phyloP scores from a whole-genome alignment of 2,113 vertebrate genomes.

The Scomber scombrus region DNA sequence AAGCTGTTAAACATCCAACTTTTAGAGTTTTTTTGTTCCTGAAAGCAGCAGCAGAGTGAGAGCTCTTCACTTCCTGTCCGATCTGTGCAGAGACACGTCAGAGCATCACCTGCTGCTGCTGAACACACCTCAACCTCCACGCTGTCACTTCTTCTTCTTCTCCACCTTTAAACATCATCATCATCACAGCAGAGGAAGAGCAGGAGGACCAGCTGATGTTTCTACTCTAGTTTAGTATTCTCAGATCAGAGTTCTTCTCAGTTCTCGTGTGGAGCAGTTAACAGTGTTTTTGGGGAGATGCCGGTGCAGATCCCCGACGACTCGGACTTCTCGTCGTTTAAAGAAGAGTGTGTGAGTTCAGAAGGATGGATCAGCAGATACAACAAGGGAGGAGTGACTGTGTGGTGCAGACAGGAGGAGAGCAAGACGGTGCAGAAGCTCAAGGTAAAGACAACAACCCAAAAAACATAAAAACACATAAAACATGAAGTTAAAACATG shows the following conservation, averaged over 20 bases:
- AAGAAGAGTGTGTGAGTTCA: conserved; percentile 84
- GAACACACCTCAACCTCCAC: no score
- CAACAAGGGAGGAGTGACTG: conserved; percentile 87
- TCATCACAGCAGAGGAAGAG: no score
- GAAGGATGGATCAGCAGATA: conserved; percentile 90
- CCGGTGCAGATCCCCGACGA: conserved; percentile 90
- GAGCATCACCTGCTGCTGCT: neutral
- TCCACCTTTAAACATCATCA: no score
- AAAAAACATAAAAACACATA: no score
- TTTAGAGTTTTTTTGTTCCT: neutral
- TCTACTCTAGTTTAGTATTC: no score
- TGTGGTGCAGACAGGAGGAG: conserved; percentile 87
- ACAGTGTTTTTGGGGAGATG: conserved; percentile 73
- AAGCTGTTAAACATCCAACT: no score
- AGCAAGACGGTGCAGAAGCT: conserved; percentile 88
- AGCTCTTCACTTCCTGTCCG: neutral
- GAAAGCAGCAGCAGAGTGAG: conserved; percentile 43
- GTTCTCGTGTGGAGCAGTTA: neutral
- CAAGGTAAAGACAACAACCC: conserved; percentile 83
- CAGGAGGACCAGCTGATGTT: no score
- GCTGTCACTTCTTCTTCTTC: no score
- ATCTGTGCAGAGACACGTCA: conserved; percentile 19
- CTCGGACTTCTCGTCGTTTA: conserved; percentile 89
- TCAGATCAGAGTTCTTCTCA: no score
- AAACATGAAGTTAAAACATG: no score